Evolutionary conservation across 2,113 vertebrate species (phyloP).

Genomic region (Hydropotes inermis): DNA sequence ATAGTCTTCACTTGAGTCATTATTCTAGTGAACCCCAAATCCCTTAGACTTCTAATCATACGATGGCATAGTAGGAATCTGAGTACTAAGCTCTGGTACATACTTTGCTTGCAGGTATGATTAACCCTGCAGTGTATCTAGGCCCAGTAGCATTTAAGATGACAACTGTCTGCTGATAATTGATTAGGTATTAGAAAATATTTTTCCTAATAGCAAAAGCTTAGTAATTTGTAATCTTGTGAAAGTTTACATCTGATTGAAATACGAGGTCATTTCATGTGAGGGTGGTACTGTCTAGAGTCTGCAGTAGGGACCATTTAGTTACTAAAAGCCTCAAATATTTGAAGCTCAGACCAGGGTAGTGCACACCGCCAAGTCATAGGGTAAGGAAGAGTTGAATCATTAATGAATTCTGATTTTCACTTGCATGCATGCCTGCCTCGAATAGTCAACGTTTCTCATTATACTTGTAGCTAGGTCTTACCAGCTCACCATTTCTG

Average conservation of each 20-base stretch:
- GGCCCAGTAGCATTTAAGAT: neutral
- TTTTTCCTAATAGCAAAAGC: neutral
- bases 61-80: neutral
- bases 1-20: neutral
- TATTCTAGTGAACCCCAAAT: neutral
- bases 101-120: slow-evolving; percentile 1
- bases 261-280: neutral
- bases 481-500: neutral
- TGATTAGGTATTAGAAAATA: neutral
- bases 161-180: neutral
- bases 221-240: neutral
- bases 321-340: neutral
- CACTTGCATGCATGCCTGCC: neutral
- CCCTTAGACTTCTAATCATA: slow-evolving; percentile 6
- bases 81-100: neutral
- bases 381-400: neutral
- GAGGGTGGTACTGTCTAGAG: neutral
- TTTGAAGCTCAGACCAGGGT: neutral
- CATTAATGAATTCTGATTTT: slow-evolving; percentile 5
- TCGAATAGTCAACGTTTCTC: neutral
- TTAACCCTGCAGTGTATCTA: slow-evolving; percentile 6
- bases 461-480: neutral
- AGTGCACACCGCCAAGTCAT: neutral
- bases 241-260: slow-evolving; percentile 21
- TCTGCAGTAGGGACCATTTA: neutral